Conservation (phyloP, 2,888 invertebrate species). For the Nephrocerus scutellatus region DNA sequence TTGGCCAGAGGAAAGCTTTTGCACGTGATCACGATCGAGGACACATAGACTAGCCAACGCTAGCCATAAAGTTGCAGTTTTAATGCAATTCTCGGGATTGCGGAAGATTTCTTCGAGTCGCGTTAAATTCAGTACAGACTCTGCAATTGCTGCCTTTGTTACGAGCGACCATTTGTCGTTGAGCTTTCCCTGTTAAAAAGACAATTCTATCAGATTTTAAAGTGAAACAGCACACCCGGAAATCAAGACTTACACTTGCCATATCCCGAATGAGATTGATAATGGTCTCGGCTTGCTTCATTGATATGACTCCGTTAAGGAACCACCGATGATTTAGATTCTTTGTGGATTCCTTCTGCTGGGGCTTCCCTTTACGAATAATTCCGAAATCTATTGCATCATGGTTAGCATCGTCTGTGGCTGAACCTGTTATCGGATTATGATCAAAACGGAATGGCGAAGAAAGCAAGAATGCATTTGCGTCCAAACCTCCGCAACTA, state of each 20-base stretch:
- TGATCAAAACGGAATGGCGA: constrained; percentile 33
- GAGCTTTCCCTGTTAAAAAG: constrained; percentile 64
- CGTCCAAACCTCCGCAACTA: background rate
- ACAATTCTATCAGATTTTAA: background rate
- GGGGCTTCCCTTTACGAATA: constrained; percentile 27
- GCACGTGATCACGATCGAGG: constrained; percentile 84
- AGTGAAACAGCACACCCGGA: background rate
- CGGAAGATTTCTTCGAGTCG: constrained; percentile 70
- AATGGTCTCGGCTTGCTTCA: constrained; percentile 81
- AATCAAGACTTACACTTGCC: constrained; percentile 65
- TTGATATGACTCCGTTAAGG: constrained; percentile 74
- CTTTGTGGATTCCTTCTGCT: constrained; percentile 37
- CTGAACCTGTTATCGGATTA: constrained; percentile 10
- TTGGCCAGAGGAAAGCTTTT: constrained; percentile 68
- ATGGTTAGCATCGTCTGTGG: constrained; percentile 1
- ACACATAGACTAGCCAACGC: constrained; percentile 90
- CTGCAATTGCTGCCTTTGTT: constrained; percentile 81
- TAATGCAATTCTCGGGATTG: constrained; percentile 68
- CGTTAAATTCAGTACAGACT: constrained; percentile 76
- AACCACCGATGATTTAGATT: constrained; percentile 64
- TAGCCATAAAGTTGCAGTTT: constrained; percentile 82
- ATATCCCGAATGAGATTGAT: constrained; percentile 85
- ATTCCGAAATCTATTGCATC: constrained; percentile 21
- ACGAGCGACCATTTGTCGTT: constrained; percentile 79
- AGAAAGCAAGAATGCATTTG: background rate